Conservation (phyloP, 2,888 invertebrate genomes). For the Rambutsinella grinnellia region DNA sequence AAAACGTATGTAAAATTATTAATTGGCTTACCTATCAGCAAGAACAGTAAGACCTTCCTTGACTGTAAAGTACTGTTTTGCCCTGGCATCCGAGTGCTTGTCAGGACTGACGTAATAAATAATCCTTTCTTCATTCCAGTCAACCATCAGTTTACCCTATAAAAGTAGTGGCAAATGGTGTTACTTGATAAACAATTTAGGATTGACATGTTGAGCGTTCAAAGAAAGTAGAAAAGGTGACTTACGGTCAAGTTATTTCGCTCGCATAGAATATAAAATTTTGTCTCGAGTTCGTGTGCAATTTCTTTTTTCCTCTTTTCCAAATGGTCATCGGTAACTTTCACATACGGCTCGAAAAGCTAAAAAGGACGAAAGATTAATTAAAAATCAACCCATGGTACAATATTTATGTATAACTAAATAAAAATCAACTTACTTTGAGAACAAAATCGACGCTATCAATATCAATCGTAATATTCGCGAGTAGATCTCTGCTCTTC, state of each 20-base stretch:
- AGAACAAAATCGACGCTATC: constrained; percentile 1
- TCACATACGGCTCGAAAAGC: constrained; percentile 27
- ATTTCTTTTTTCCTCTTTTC: constrained; percentile 18
- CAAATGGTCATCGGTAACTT: constrained; percentile 5
- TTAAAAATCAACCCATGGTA: no score
- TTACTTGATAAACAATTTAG: neutral
- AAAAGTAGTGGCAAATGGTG: no score
- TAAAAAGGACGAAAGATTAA: constrained; percentile 1
- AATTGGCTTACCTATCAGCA: constrained; percentile 26
- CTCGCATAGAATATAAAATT: constrained; percentile 20
- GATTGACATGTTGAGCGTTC: neutral
- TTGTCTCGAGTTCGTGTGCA: neutral
- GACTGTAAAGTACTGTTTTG: neutral
- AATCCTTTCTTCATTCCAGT: constrained; percentile 24
- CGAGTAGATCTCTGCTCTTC: neutral
- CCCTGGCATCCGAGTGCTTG: constrained; percentile 22
- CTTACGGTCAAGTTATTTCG: constrained; percentile 21
- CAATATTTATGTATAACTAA: neutral
- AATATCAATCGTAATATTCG: constrained; percentile 10
- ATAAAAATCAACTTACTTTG: constrained; percentile 4
- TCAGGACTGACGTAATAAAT: constrained; percentile 27
- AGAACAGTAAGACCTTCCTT: constrained; percentile 16
- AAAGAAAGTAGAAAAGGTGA: no score
- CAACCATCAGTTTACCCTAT: constrained; percentile 29
- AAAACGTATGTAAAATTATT: no score